Conservation (phyloP, 2,113 vertebrate genomes). For the Microtus pennsylvanicus region DNA sequence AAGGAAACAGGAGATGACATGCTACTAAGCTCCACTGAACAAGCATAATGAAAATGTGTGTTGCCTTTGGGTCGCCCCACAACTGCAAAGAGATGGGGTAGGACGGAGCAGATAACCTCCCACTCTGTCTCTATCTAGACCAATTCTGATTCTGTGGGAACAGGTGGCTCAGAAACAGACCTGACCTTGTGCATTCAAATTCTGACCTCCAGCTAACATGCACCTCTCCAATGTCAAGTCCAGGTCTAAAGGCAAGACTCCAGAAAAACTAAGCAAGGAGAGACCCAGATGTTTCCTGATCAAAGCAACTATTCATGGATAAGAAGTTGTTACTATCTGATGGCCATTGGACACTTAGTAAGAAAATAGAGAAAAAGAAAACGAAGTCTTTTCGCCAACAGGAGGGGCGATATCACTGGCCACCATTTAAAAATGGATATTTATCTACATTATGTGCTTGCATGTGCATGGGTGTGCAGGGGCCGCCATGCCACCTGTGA, state of each 20-base stretch:
- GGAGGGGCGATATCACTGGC: not conserved
- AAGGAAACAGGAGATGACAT: slow-evolving; percentile 50
- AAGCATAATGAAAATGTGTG: slow-evolving; percentile 14
- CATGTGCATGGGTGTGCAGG: not conserved
- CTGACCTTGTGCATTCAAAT: not conserved
- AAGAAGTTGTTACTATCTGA: slow-evolving; percentile 17
- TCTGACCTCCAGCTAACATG: slow-evolving; percentile 16
- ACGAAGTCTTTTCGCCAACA: not conserved
- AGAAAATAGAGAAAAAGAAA: slow-evolving; percentile 3
- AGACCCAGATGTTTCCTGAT: not conserved
- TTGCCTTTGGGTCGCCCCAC: not conserved
- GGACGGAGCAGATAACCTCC: not conserved
- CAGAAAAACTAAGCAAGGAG: slow-evolving; percentile 8
- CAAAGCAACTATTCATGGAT: not conserved
- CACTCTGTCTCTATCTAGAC: not conserved
- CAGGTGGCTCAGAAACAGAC: slow-evolving; percentile 12
- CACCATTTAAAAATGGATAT: not conserved
- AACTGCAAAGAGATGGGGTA: not conserved
- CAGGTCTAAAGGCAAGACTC: not conserved
- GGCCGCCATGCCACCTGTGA: not conserved
- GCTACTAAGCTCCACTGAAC: not conserved
- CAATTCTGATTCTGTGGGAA: slow-evolving; percentile 46
- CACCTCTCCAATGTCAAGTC: not conserved
- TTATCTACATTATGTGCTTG: not conserved
- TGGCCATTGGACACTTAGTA: not conserved